These are phyloP conservation scores for Capitulum mitella DNA, from an alignment of 2,888 invertebrate species.

Conservation along the genomic window DNA sequence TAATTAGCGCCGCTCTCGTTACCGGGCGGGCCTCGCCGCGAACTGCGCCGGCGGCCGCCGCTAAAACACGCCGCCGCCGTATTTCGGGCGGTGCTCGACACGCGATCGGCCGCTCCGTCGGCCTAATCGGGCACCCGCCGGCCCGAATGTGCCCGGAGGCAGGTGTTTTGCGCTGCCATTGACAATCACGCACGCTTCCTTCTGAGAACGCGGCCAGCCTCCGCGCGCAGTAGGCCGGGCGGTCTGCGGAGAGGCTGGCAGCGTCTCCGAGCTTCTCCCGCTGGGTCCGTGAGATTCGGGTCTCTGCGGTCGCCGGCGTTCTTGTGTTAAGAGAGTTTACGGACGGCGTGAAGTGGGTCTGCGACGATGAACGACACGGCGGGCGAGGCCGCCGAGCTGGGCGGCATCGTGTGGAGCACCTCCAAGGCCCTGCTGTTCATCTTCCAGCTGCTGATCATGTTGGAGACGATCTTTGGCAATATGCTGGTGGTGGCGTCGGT, in stretches of 20 bases:
- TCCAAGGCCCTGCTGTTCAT: slow-evolving; percentile 33
- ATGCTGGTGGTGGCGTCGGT: slow-evolving; percentile 41
- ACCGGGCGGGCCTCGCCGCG: too few relatives aligned
- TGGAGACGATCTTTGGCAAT: slow-evolving; percentile 39
- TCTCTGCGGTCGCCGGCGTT: too few relatives aligned
- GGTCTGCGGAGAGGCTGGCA: background rate
- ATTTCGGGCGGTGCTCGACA: background rate
- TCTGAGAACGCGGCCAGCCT: background rate
- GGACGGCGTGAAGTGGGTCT: too few relatives aligned
- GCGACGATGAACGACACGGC: background rate
- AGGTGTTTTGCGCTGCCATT: background rate
- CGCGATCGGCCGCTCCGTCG: background rate
- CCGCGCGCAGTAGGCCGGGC: background rate
- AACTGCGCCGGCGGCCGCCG: too few relatives aligned
- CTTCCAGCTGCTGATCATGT: slow-evolving; percentile 35
- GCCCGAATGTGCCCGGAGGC: background rate
- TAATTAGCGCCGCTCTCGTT: too few relatives aligned
- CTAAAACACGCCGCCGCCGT: background rate
- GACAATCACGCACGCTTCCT: background rate
- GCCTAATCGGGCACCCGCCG: background rate
- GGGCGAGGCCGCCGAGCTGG: background rate
- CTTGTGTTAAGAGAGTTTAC: too few relatives aligned
- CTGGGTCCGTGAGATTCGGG: background rate
- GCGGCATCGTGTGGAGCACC: slow-evolving; percentile 32
- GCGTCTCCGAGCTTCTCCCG: too few relatives aligned